Evolutionary conservation across 2,797 vertebrate species (phyloP), one percentile per base, ranked within the genome.

Genomic region (Sebastes nivosus): DNA sequence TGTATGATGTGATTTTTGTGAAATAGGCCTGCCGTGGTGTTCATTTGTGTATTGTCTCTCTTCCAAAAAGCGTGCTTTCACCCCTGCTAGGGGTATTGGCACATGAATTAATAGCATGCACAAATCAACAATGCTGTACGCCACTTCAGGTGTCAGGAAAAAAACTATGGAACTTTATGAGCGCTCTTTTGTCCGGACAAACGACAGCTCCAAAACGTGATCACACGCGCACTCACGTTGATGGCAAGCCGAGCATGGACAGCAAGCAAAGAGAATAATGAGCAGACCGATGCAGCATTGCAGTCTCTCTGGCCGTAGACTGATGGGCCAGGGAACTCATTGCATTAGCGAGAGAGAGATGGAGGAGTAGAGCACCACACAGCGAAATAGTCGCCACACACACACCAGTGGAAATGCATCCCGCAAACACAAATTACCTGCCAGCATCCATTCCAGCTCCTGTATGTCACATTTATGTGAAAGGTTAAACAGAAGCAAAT

Each of bases 401-500:
- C 74, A 83, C 63, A 42, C 73, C 14, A 63, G 30, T 52, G 30
- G 59, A 87, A 75, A 82, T 20, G 42, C 74, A 54, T 84, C 77
- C 63, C 80, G 50, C 80, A 87, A 80, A 86, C 88, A 82, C 87
- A 90, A 88, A 91, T 85, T 63, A 83, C 77, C 86, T 88, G 91
- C 78, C 87, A 88, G 73, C 72, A 68, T 86, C 83, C 77, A 81
- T 82, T 72, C 54, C 74, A 77, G 67, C 66, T 67, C 77, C 68
- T 73, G 82, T 82, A 66, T 30, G 66, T 90, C 82, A 87, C 86
- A 73, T 91, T 90, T 87, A 87, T 83, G 87, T 75, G 86, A 91
- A 83, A 88, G 87, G 88, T 92, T 89, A 91, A 91, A 89, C 83
- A 83, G 84, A 88, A 86, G 88, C 88, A 86, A 91, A 86, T 76